A percentile compares a stretch with the other conserved stretches of the same genome.
Evolutionary conservation across 2,113 vertebrate species (phyloP).

Genomic region (Galeopterus variegatus): DNA sequence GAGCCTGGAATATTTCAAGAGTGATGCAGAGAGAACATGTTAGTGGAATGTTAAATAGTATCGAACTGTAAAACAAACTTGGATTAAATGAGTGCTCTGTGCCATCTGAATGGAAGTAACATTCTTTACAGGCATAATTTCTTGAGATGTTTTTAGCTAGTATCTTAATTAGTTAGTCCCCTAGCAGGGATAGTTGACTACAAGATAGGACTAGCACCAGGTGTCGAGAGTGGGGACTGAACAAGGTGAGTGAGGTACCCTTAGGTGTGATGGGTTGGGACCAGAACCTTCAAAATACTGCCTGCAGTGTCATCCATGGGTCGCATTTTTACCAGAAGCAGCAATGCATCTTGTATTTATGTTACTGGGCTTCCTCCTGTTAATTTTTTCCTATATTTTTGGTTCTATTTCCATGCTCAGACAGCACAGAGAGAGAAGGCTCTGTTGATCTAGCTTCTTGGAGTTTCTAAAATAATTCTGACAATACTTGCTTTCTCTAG

Average conservation of each 20-base stretch:
- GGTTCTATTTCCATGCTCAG: neutral
- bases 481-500: neutral
- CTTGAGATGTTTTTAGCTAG: neutral
- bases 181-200: neutral
- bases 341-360: neutral
- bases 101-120: neutral
- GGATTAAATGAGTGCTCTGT: neutral
- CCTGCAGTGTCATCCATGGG: neutral
- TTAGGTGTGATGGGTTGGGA: rapidly evolving
- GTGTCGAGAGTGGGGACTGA: neutral
- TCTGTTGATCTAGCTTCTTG: neutral
- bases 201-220: neutral
- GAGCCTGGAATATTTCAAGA: neutral
- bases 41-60: neutral
- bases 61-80: neutral
- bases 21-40: neutral
- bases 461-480: conserved; percentile 54
- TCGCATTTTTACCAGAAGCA: neutral
- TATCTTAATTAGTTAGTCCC: neutral
- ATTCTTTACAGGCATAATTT: neutral
- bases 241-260: neutral
- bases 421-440: neutral
- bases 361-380: neutral
- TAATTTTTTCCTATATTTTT: neutral
- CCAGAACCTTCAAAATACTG: neutral